Conservation (phyloP, 2,888 invertebrate species). For the Teleogryllus oceanicus region DNA sequence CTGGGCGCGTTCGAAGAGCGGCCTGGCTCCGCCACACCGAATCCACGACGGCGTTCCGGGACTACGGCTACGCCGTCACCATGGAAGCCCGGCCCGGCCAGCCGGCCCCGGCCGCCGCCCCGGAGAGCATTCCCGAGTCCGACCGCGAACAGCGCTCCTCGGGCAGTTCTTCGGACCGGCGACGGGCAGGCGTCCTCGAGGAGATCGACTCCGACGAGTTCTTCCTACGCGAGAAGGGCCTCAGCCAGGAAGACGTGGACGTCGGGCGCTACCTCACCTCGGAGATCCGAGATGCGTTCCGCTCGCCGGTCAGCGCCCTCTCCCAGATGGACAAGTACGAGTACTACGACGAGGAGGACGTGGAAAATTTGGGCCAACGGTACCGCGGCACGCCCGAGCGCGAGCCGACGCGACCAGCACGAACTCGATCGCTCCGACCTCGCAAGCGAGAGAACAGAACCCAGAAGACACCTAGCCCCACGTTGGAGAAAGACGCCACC, state of each 20-base stretch:
- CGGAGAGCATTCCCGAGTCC: conserved; percentile 40
- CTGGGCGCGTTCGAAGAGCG: conserved; percentile 27
- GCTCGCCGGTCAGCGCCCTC: conserved; percentile 61
- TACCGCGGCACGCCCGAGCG: conserved; percentile 35
- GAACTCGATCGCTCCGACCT: conserved; percentile 35
- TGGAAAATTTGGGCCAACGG: conserved; percentile 32
- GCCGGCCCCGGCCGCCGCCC: conserved; percentile 20
- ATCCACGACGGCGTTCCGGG: conserved; percentile 34
- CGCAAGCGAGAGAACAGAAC: conserved; percentile 32
- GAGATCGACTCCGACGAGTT: conserved; percentile 86
- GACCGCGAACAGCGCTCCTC: conserved; percentile 58
- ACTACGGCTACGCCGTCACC: conserved; percentile 34
- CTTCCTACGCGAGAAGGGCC: conserved; percentile 75
- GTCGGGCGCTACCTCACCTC: conserved; percentile 72
- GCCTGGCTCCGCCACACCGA: conserved; percentile 32
- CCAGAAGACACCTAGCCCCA: conserved; percentile 30
- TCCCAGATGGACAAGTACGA: conserved; percentile 56
- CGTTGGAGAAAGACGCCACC: conserved; percentile 26
- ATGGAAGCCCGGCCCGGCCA: conserved; percentile 23
- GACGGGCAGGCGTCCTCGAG: conserved; percentile 67
- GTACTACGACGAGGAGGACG: conserved; percentile 38
- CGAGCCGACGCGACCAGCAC: conserved; percentile 35
- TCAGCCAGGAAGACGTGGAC: conserved; percentile 78
- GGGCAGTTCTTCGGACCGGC: conserved; percentile 56
- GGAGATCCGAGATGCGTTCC: conserved; percentile 76